Conservation (phyloP, 2,797 vertebrate species). For the Neosilurus mollespiculum region DNA sequence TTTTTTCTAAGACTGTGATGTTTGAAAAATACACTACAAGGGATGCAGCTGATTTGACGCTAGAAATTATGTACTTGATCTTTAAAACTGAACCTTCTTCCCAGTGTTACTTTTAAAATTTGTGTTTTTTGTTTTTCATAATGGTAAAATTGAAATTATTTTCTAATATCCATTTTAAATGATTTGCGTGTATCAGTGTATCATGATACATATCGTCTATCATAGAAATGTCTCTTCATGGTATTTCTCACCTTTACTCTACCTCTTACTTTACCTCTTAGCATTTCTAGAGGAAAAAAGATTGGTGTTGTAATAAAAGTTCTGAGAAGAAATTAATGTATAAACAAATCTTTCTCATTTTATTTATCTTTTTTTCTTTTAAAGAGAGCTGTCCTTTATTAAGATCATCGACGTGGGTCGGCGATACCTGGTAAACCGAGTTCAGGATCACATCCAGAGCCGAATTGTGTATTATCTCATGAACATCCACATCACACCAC, state of each 20-base stretch:
- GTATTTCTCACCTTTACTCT: too few species aligned
- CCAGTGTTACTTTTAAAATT: too few species aligned
- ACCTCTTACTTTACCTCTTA: too few species aligned
- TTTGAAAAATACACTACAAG: background rate
- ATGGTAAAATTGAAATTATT: too few species aligned
- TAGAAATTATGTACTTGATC: background rate
- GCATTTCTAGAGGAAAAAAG: background rate
- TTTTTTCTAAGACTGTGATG: background rate
- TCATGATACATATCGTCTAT: background rate
- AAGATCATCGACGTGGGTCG: constrained; percentile 98
- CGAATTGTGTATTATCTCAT: constrained; percentile 99
- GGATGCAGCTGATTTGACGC: background rate
- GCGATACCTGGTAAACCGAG: constrained; percentile 92
- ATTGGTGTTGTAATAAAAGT: background rate
- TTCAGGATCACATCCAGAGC: constrained; percentile 97
- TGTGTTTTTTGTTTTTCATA: too few species aligned
- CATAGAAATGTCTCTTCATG: background rate
- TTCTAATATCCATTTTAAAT: too few species aligned
- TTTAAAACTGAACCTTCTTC: background rate
- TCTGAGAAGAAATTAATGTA: too few species aligned
- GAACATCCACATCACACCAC: constrained; percentile 98
- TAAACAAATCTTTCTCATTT: background rate
- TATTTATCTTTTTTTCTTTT: background rate
- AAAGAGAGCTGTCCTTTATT: constrained; percentile 94
- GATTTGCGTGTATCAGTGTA: background rate